phyloP scores from a whole-genome alignment of 2,797 vertebrate genomes.

The Dendrocincla tyrannina region DNA sequence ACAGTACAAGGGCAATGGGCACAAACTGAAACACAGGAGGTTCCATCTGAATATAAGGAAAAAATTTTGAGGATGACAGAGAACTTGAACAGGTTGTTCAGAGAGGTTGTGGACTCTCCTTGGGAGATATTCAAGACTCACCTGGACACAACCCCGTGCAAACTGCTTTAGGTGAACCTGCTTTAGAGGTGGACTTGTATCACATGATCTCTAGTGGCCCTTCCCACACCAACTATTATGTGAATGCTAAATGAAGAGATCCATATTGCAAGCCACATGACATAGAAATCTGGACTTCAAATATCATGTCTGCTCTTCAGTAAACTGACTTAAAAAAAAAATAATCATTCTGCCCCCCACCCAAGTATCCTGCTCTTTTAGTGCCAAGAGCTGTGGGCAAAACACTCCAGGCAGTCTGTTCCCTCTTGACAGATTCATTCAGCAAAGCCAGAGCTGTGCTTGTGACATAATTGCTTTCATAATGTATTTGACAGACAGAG shows the following conservation, averaged over 20 bases:
- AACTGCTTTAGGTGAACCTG: not conserved
- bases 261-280: not conserved
- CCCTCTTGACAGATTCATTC: conserved; percentile 60
- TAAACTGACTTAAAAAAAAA: not conserved
- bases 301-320: not conserved
- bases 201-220: not conserved
- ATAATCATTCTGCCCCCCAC: not conserved
- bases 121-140: not conserved
- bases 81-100: not conserved
- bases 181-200: accelerated
- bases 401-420: conserved; percentile 42
- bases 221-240: not conserved
- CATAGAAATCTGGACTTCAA: not conserved
- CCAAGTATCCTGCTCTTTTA: conserved; percentile 33
- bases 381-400: conserved; percentile 49
- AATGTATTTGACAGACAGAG: conserved; percentile 48
- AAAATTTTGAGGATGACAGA: not conserved
- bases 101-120: not conserved
- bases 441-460: conserved; percentile 50
- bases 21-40: not conserved
- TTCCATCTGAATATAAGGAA: not conserved
- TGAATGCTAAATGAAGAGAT: not conserved
- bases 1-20: not conserved
- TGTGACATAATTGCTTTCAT: conserved; percentile 58
- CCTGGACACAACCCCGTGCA: not conserved